phyloP scores from a whole-genome alignment of 2,797 vertebrate species.

The Varecia variegata region DNA sequence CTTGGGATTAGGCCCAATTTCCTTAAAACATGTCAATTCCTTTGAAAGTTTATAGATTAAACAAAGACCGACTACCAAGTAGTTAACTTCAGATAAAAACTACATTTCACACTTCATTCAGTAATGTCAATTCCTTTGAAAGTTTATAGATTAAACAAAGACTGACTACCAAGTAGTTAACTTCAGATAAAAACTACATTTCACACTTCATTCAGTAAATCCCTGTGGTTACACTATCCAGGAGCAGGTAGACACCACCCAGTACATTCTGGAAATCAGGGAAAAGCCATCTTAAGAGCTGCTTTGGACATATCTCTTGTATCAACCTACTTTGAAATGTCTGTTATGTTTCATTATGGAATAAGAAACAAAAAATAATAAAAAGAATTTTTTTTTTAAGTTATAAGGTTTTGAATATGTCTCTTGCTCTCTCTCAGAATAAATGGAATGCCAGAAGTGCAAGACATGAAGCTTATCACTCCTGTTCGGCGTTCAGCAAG shows the following conservation, averaged over 20 bases:
- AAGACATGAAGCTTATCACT: constrained; percentile 89
- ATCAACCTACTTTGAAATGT: background rate
- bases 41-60: background rate
- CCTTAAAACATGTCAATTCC: background rate
- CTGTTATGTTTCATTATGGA: background rate
- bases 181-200: constrained; percentile 13
- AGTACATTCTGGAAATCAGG: background rate
- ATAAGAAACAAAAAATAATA: background rate
- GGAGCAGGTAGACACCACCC: background rate
- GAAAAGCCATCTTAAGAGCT: background rate
- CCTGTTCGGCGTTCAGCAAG: constrained; percentile 91
- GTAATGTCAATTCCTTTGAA: background rate
- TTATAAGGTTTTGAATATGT: background rate
- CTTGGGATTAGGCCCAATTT: background rate
- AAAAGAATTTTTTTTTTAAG: background rate
- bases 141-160: background rate
- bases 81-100: background rate
- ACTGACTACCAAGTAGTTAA: background rate
- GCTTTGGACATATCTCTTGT: background rate
- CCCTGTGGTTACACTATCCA: background rate
- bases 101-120: background rate
- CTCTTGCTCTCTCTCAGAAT: constrained; percentile 45
- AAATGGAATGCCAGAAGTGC: constrained; percentile 65
- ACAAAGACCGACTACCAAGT: background rate
- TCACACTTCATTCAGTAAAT: background rate